Evolutionary conservation across 2,797 vertebrate species (phyloP).

Genomic region (Fistularia tabacaria): DNA sequence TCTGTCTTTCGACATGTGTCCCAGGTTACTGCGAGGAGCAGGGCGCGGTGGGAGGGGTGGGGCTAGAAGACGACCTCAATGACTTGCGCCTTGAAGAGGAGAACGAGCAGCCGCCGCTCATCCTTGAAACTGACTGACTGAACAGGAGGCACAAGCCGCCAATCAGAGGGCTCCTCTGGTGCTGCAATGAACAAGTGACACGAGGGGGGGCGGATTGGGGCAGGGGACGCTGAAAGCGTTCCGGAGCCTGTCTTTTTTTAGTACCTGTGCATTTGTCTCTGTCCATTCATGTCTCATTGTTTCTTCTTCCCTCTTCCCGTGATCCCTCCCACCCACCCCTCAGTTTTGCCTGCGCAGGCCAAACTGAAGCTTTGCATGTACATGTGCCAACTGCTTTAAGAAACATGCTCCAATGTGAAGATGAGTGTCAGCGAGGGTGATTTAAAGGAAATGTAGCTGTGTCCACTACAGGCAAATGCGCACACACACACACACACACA

Average conservation of each 20-base stretch:
- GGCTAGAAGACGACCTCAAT: conserved; percentile 87
- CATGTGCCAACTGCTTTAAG: conserved; percentile 84
- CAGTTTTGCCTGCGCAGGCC: conserved; percentile 74
- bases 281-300: conserved; percentile 43
- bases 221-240: conserved; percentile 56
- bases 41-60: conserved; percentile 88
- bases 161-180: conserved; percentile 78
- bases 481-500: conserved; percentile 32
- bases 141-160: conserved; percentile 62
- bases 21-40: conserved; percentile 91
- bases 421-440: conserved; percentile 48
- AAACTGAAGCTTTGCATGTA: conserved; percentile 89
- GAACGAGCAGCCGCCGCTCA: conserved; percentile 94
- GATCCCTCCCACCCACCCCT: conserved; percentile 28
- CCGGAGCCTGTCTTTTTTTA: conserved; percentile 76
- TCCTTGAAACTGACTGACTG: conserved; percentile 91
- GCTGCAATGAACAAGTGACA: conserved; percentile 87
- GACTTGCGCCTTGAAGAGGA: conserved; percentile 90
- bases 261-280: conserved; percentile 56
- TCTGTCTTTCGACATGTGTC: conserved; percentile 12
- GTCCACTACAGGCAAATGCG: conserved; percentile 21
- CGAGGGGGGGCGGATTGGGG: conserved; percentile 64
- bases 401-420: conserved; percentile 62
- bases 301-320: conserved; percentile 50
- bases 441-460: conserved; percentile 60